Percentiles rank a stretch among this genome's conserved stretches.
These are phyloP conservation scores for Agrypnia vestita DNA, from an alignment of 1,140 invertebrate species.

Conservation along the genomic window DNA sequence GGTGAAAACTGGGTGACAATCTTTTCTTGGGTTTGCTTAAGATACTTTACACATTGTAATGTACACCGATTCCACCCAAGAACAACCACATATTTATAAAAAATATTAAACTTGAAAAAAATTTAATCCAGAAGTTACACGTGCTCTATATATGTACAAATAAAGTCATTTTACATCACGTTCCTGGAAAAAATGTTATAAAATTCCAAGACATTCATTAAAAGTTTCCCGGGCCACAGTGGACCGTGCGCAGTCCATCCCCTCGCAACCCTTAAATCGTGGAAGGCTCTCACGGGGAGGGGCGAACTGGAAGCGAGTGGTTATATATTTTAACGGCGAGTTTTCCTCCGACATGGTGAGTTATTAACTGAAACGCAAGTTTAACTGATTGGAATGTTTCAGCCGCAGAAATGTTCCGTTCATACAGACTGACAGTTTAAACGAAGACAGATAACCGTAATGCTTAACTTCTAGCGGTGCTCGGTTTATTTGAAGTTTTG, in stretches of 20 bases:
- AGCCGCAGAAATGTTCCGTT: conserved; percentile 25
- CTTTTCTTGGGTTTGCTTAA: too few species aligned
- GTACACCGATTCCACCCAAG: too few species aligned
- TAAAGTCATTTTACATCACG: too few species aligned
- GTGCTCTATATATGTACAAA: too few species aligned
- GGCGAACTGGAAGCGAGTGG: not conserved
- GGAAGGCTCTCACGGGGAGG: too few species aligned
- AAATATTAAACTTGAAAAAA: too few species aligned
- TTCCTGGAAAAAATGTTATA: not conserved
- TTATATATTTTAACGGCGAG: conserved; percentile 2
- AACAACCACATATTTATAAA: too few species aligned
- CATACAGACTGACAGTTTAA: conserved; percentile 10
- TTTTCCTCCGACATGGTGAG: not conserved
- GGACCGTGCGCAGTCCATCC: too few species aligned
- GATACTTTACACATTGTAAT: too few species aligned
- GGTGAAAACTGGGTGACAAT: too few species aligned
- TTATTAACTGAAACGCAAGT: conserved; percentile 28
- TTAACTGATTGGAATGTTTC: conserved; percentile 26
- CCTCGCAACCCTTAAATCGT: too few species aligned
- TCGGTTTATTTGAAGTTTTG: conserved; percentile 10
- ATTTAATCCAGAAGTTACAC: too few species aligned
- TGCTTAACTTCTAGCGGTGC: conserved; percentile 8
- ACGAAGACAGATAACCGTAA: conserved; percentile 28
- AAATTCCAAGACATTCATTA: conserved; percentile 8
- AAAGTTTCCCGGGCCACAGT: not conserved